Evolutionary conservation across 2,888 invertebrate genomes (phyloP).

Genomic region (Diabrotica balteata): DNA sequence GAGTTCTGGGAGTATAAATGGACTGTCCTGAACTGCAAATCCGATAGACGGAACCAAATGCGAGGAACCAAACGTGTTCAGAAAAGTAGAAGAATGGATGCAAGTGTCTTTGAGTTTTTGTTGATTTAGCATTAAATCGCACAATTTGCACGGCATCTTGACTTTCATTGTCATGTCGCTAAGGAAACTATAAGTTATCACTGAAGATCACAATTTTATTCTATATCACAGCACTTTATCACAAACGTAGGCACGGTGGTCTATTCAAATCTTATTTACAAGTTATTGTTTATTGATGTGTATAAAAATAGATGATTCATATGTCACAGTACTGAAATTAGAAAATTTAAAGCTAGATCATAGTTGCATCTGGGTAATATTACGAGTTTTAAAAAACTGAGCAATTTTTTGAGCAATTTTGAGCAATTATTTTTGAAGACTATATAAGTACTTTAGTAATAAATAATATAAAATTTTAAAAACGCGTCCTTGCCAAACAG

Average conservation of each 20-base stretch:
- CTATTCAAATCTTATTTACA: conserved; percentile 20
- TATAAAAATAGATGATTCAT: background rate
- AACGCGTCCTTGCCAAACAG: too few species aligned
- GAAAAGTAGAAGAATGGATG: conserved; percentile 51
- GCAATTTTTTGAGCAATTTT: too few species aligned
- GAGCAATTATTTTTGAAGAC: too few species aligned
- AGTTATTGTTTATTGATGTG: background rate
- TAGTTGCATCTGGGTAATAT: background rate
- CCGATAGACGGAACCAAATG: conserved; percentile 48
- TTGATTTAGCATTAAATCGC: conserved; percentile 55
- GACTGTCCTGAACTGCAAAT: conserved; percentile 59
- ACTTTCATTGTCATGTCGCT: conserved; percentile 50
- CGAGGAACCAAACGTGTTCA: conserved; percentile 46
- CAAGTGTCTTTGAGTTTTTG: conserved; percentile 52
- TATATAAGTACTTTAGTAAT: too few species aligned
- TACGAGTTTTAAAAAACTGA: too few species aligned
- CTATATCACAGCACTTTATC: conserved; percentile 48
- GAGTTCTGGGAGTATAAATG: conserved; percentile 64
- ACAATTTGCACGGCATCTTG: conserved; percentile 58
- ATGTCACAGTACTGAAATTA: background rate
- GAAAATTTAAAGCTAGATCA: conserved; percentile 1
- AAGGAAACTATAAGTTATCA: conserved; percentile 34
- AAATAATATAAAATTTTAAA: too few species aligned
- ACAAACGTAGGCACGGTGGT: conserved; percentile 37
- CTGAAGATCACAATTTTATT: conserved; percentile 45